These are phyloP conservation scores for Eucriotettix oculatus DNA, from an alignment of 2,888 invertebrate genomes.

Conservation along the genomic window DNA sequence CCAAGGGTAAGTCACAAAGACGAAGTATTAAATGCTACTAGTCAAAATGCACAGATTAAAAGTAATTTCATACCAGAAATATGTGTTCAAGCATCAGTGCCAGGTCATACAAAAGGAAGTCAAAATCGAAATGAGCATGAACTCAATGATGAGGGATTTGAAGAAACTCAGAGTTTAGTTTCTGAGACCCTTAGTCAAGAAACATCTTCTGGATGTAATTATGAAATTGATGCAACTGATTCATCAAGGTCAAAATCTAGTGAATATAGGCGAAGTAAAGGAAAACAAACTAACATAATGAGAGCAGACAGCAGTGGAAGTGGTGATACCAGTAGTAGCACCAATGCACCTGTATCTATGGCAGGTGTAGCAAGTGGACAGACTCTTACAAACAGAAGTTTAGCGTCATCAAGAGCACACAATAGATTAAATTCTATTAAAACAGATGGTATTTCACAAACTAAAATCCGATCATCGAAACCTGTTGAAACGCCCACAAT, in stretches of 20 bases:
- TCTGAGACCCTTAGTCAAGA: slow-evolving; percentile 77
- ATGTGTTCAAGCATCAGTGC: slow-evolving; percentile 31
- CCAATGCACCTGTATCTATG: slow-evolving; percentile 12
- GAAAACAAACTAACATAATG: slow-evolving; percentile 9
- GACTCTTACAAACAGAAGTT: too few species aligned
- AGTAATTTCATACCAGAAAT: slow-evolving; percentile 27
- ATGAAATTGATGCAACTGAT: slow-evolving; percentile 27
- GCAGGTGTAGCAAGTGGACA: background rate
- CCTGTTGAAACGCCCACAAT: too few species aligned
- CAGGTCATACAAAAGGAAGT: slow-evolving; percentile 19
- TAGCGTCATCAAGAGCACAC: too few species aligned
- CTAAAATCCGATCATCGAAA: too few species aligned
- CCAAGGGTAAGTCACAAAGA: background rate
- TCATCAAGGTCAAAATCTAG: background rate
- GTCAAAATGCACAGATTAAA: slow-evolving; percentile 5
- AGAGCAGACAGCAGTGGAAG: slow-evolving; percentile 30
- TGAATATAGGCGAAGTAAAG: background rate
- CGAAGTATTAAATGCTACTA: background rate
- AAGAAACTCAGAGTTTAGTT: slow-evolving; percentile 75
- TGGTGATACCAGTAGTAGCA: slow-evolving; percentile 26
- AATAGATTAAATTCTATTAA: too few species aligned
- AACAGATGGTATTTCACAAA: too few species aligned
- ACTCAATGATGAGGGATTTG: slow-evolving; percentile 75
- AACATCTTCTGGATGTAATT: slow-evolving; percentile 48
- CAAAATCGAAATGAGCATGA: slow-evolving; percentile 38